Evolutionary conservation across 64 coral and sea anemone genomes (phyloP).

Genomic region (Porites lutea): DNA sequence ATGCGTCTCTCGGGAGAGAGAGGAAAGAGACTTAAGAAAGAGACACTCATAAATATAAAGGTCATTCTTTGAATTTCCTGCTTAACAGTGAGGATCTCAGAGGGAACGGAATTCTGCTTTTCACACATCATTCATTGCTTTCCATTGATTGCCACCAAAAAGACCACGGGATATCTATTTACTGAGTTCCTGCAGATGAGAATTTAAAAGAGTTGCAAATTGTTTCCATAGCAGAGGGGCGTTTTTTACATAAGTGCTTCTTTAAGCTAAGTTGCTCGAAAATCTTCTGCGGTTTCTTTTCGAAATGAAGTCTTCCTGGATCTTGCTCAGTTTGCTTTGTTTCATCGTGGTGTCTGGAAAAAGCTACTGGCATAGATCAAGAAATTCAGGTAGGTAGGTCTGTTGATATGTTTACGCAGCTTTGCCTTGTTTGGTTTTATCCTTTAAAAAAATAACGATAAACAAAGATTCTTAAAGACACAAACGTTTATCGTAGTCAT

Average conservation of each 20-base stretch:
- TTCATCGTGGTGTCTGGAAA: background rate
- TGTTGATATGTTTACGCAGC: background rate
- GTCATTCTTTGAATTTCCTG: constrained; percentile 19
- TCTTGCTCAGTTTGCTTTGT: background rate
- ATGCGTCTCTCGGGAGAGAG: too few species aligned
- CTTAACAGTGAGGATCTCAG: background rate
- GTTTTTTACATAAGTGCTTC: background rate
- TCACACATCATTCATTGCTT: constrained; percentile 37
- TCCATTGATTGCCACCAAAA: background rate
- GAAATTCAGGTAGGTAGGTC: constrained; percentile 5
- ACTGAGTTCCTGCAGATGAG: background rate
- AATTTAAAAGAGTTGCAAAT: constrained; percentile 35
- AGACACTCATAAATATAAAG: background rate
- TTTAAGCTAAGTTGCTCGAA: background rate
- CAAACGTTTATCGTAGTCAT: background rate
- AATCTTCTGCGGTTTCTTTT: background rate
- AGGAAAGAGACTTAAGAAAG: background rate
- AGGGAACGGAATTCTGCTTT: background rate
- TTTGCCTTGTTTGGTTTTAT: background rate
- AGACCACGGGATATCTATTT: background rate
- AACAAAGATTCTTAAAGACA: background rate
- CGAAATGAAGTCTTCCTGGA: background rate
- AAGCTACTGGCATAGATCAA: constrained; percentile 26
- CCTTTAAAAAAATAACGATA: background rate
- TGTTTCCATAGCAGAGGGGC: constrained; percentile 13